A percentile compares a stretch with the other conserved stretches of the same genome.
These are phyloP conservation scores for Oreocharis arfaki DNA, from an alignment of 2,113 vertebrate genomes.

Conservation along the genomic window DNA sequence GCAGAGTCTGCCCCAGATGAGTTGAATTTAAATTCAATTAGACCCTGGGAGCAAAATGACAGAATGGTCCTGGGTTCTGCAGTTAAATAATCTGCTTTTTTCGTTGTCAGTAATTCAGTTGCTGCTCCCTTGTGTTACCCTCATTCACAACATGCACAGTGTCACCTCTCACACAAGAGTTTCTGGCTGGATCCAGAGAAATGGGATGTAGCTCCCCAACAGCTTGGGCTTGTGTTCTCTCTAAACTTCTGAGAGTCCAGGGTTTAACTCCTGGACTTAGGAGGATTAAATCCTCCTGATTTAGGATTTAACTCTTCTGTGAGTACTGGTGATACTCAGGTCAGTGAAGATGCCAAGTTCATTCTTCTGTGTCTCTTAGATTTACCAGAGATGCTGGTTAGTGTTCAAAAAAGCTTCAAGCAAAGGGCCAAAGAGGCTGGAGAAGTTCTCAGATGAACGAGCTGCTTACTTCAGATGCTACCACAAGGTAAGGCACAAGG, in stretches of 20 bases:
- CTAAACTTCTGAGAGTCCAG: neutral
- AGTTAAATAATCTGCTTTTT: neutral
- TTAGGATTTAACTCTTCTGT: neutral
- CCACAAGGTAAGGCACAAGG: conserved; percentile 74
- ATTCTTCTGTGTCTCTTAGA: conserved; percentile 70
- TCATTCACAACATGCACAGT: accelerated
- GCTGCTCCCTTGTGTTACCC: neutral
- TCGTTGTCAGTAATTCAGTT: neutral
- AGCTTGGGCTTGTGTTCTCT: neutral
- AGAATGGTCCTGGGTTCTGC: neutral
- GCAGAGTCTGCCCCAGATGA: neutral
- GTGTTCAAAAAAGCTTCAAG: conserved; percentile 86
- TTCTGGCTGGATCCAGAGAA: neutral
- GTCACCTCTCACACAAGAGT: neutral
- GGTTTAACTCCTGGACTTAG: too few relatives aligned
- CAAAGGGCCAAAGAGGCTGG: conserved; percentile 83
- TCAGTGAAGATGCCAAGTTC: neutral
- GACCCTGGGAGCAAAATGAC: neutral
- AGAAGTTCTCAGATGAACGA: conserved; percentile 83
- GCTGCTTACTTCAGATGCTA: conserved; percentile 82
- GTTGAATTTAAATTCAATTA: neutral
- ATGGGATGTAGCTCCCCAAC: neutral
- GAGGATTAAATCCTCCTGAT: too few relatives aligned
- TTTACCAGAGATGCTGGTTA: conserved; percentile 84
- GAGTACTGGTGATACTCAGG: neutral